These are phyloP conservation scores for Dallia pectoralis DNA, from an alignment of 2,797 vertebrate genomes.

Conservation along the genomic window DNA sequence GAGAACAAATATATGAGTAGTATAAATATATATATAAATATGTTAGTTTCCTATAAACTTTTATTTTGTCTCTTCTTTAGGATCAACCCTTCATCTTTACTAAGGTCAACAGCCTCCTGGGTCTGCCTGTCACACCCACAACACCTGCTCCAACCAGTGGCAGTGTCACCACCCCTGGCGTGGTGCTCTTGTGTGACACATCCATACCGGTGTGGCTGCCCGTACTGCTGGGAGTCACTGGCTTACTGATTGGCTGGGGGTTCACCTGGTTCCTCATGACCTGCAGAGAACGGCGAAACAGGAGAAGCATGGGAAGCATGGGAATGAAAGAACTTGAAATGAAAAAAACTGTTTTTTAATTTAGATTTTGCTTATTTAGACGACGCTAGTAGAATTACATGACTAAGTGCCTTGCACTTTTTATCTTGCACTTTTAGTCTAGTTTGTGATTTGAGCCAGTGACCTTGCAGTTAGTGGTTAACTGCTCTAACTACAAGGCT, in stretches of 20 bases:
- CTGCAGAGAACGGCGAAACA: conserved; percentile 12
- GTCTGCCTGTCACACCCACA: conserved; percentile 8
- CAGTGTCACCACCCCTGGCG: neutral
- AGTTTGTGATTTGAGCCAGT: no score
- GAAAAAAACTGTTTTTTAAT: conserved; percentile 53
- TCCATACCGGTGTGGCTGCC: conserved; percentile 74
- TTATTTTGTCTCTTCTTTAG: conserved; percentile 56
- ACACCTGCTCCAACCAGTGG: conserved; percentile 9
- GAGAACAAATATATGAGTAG: no score
- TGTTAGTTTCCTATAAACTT: neutral
- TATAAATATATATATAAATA: neutral
- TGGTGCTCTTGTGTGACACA: conserved; percentile 27
- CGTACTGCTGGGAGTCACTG: conserved; percentile 63
- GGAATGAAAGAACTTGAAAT: conserved; percentile 9
- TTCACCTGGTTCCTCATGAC: conserved; percentile 49
- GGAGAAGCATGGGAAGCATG: conserved; percentile 8
- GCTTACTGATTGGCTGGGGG: conserved; percentile 67
- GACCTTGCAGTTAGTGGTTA: no score
- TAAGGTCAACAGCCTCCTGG: conserved; percentile 71
- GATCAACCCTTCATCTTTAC: conserved; percentile 84
- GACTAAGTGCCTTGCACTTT: no score
- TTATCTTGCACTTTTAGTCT: no score
- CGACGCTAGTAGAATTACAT: neutral
- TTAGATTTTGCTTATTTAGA: neutral
- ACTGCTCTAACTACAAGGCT: no score